Evolutionary conservation across 2,888 invertebrate genomes (phyloP).

Genomic region (Drosophila lacicola): DNA sequence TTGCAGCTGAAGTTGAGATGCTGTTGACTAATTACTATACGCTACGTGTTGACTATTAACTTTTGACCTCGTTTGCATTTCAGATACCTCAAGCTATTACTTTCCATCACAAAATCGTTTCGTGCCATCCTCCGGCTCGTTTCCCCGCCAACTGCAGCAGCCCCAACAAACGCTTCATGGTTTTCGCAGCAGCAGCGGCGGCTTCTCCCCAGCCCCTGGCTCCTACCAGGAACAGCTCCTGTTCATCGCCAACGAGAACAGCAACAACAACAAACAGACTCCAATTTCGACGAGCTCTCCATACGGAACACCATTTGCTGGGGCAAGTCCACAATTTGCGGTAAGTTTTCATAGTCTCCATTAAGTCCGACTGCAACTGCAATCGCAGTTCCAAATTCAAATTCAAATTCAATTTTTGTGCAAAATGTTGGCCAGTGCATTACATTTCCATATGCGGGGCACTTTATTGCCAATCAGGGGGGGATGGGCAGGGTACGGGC

Average conservation of each 20-base stretch:
- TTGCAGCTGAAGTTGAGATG: not conserved
- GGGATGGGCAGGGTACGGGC: constrained; percentile 13
- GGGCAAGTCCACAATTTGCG: constrained; percentile 62
- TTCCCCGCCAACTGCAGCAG: constrained; percentile 68
- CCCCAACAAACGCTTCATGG: constrained; percentile 48
- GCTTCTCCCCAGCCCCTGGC: constrained; percentile 71
- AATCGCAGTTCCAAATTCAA: constrained; percentile 26
- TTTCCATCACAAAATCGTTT: constrained; percentile 84
- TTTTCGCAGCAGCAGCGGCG: constrained; percentile 49
- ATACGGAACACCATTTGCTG: constrained; percentile 73
- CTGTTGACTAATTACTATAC: constrained; percentile 49
- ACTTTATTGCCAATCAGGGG: not conserved
- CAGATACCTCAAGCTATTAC: constrained; percentile 83
- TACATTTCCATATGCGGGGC: constrained; percentile 45
- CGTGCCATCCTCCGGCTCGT: constrained; percentile 83
- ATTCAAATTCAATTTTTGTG: constrained; percentile 41
- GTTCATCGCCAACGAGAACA: constrained; percentile 80
- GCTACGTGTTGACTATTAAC: constrained; percentile 19
- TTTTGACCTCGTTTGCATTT: constrained; percentile 61
- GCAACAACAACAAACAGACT: constrained; percentile 50
- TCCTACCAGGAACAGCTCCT: constrained; percentile 84
- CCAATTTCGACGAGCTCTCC: constrained; percentile 41
- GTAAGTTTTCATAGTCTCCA: constrained; percentile 54
- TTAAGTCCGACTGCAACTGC: constrained; percentile 13
- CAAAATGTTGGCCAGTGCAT: constrained; percentile 29